Conservation (phyloP, 2,797 vertebrate genomes). For the Balearica regulorum region DNA sequence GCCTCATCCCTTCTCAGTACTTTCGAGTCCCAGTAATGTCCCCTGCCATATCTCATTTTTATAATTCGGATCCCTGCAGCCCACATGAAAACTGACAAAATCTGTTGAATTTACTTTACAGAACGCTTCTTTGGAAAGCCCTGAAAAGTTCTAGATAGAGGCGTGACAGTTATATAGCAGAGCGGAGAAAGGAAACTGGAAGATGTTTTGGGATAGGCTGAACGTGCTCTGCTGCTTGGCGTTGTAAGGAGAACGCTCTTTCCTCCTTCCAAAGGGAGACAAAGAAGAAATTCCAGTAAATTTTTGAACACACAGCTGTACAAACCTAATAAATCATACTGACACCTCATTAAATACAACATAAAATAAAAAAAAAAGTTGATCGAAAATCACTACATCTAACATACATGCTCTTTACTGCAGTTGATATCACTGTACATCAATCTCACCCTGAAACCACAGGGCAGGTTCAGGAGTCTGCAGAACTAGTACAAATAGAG, state of each 20-base stretch:
- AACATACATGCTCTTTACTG: neutral
- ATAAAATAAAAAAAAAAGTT: neutral
- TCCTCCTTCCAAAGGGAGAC: neutral
- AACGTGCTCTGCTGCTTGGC: neutral
- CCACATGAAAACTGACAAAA: neutral
- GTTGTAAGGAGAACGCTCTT: neutral
- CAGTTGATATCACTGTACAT: neutral
- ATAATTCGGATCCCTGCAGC: neutral
- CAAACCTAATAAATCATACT: conserved; percentile 40
- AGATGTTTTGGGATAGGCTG: neutral
- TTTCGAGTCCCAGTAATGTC: neutral
- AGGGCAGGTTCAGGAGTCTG: neutral
- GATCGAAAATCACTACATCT: conserved; percentile 5
- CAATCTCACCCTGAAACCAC: neutral
- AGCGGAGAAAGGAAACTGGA: neutral
- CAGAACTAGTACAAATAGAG: neutral
- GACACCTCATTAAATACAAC: conserved; percentile 44
- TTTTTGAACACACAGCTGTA: conserved; percentile 27
- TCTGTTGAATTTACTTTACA: neutral
- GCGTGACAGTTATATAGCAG: neutral
- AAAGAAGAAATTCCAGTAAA: neutral
- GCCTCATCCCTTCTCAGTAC: neutral
- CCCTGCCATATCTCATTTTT: neutral
- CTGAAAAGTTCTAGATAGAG: neutral
- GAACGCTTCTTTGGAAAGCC: neutral